These are phyloP conservation scores for Anarhynchus alexandrinus DNA, from an alignment of 2,113 vertebrate species.

Conservation along the genomic window DNA sequence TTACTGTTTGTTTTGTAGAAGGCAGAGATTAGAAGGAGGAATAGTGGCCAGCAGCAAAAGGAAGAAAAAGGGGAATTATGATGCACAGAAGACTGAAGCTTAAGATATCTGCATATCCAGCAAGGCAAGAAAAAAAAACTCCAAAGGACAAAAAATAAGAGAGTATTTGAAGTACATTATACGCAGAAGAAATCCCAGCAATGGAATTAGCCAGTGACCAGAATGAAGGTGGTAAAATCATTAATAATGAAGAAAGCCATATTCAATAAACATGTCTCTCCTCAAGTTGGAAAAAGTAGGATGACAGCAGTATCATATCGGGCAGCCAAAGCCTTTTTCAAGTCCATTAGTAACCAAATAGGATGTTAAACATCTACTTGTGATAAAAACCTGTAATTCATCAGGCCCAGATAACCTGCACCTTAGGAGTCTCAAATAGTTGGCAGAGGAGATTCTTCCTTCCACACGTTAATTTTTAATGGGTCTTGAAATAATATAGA, in stretches of 20 bases:
- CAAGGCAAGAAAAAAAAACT: neutral
- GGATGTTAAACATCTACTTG: constrained; percentile 36
- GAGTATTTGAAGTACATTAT: neutral
- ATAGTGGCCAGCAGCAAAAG: neutral
- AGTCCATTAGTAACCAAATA: constrained; percentile 64
- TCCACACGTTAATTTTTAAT: constrained; percentile 63
- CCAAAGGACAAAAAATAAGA: neutral
- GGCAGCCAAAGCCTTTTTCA: constrained; percentile 42
- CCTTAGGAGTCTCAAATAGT: constrained; percentile 31
- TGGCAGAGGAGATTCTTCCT: constrained; percentile 15
- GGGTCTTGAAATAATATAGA: constrained; percentile 45
- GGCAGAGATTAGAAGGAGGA: neutral
- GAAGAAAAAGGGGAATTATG: neutral
- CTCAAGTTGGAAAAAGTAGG: neutral
- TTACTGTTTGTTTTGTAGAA: neutral
- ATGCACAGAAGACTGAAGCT: neutral
- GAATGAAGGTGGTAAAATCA: neutral
- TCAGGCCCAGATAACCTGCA: constrained; percentile 38
- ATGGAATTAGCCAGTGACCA: neutral
- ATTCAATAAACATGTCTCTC: constrained; percentile 25
- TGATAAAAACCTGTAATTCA: constrained; percentile 58
- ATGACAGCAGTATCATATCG: constrained; percentile 23
- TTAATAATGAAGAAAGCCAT: constrained; percentile 33
- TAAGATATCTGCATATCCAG: neutral
- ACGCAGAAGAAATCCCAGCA: neutral